Base-by-base conservation (phyloP, 2,888 invertebrate genomes). In the Junonia oenone region DNA sequence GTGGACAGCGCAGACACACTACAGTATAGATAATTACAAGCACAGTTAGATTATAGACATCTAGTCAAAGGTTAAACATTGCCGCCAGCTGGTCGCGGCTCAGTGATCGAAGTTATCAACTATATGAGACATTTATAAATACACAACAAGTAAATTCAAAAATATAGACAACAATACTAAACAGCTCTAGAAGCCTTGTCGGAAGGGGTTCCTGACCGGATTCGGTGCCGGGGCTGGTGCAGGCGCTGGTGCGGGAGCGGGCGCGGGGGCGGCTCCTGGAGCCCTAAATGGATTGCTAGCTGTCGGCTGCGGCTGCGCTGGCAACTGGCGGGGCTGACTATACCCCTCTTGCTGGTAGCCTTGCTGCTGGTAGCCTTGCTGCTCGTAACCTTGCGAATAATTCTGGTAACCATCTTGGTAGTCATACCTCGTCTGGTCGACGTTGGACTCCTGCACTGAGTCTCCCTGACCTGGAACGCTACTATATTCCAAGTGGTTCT, bases 401-500 rank as follows among this genome's bases (percentile, higher is more conserved):
- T 89, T 89, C 60, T 83, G 82, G 64, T 92, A 91, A 13, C 87
- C 83, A 58, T 83, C 84, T 56, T 90, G 86, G 63, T 90, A 86
- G 61, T 91, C 91, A 26, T 85, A 90, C 31, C 79, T 80, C 53
- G 82, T 76, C 60, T 76, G 81, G 68, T 94, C 94, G 5, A 95
- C 82, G 69, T 93, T 94, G 0, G 95, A 94, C 78, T 95, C 95
- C 67, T 92, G 91, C 15, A 91, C 82, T 5, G 80, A 81, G 58
- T 87, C 89, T 31, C 74, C 78, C 2, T 70, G 67, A 8, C 85
- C 85, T 2, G 85, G 80, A 50, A 91, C 83, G 61, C 93, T 93
- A 1, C 93, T 91, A 68, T 95, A 95, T 73, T 95, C 95, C 61
- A 94, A 83, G 68, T 97, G 96, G 70, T 96, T 97, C 70, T 96